Evolutionary conservation across 2,797 vertebrate species (phyloP).

Genomic region (Carduelis carduelis): DNA sequence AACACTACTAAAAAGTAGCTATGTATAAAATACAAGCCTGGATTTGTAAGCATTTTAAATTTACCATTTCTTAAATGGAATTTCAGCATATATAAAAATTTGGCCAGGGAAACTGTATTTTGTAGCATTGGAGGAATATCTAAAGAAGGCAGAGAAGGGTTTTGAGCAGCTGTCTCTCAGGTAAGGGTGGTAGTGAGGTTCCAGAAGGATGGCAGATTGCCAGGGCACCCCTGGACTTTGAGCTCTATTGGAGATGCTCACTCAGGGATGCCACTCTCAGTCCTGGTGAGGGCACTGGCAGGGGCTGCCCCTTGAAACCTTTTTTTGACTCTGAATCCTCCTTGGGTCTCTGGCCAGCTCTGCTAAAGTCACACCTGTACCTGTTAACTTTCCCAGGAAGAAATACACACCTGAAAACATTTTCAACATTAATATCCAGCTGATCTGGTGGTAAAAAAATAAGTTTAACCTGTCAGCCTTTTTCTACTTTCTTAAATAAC

Average conservation of each 20-base stretch:
- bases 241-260: neutral
- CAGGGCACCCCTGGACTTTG: neutral
- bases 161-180: neutral
- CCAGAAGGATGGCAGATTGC: neutral
- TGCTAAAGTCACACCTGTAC: neutral
- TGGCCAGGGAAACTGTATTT: neutral
- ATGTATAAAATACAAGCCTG: rapidly evolving
- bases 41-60: neutral
- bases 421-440: neutral
- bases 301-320: neutral
- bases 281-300: neutral
- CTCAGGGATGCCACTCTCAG: neutral
- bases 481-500: neutral
- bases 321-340: neutral
- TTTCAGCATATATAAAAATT: neutral
- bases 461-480: neutral
- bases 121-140: neutral
- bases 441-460: neutral
- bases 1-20: neutral
- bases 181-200: neutral
- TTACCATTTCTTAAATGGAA: rapidly evolving
- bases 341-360: neutral
- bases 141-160: neutral
- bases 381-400: neutral
- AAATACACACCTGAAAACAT: neutral